Conservation (phyloP, 2,113 vertebrate species). For the Hyla sarda region DNA sequence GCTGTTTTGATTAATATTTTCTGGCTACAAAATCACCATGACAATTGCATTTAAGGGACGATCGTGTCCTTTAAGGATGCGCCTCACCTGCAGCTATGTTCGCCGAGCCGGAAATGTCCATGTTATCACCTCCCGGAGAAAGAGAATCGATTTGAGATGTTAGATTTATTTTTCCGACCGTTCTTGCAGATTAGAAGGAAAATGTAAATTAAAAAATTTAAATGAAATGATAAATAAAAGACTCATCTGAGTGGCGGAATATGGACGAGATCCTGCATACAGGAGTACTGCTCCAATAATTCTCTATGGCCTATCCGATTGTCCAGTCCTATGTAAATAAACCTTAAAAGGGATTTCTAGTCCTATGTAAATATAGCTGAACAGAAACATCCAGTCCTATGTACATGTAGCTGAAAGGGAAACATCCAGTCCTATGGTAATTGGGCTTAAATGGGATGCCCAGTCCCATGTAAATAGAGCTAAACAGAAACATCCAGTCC, state of each 20-base stretch:
- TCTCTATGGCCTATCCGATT: too few species aligned
- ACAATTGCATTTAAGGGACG: slow-evolving; percentile 37
- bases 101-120: neutral
- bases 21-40: slow-evolving; percentile 35
- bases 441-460: too few species aligned
- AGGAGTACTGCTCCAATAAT: too few species aligned
- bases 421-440: too few species aligned
- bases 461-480: too few species aligned
- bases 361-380: too few species aligned
- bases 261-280: neutral
- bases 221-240: slow-evolving; percentile 31
- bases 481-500: too few species aligned
- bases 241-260: neutral
- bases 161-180: slow-evolving; percentile 40
- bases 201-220: slow-evolving; percentile 35
- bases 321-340: too few species aligned
- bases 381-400: too few species aligned
- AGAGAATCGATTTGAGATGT: slow-evolving; percentile 43
- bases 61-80: slow-evolving; percentile 23
- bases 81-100: neutral
- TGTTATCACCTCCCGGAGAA: neutral
- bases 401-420: too few species aligned
- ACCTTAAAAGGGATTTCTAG: too few species aligned
- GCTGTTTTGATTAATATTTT: slow-evolving; percentile 35
- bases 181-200: slow-evolving; percentile 33